phyloP scores from a whole-genome alignment of 2,888 invertebrate species.

The Ectemnius cavifrons region DNA sequence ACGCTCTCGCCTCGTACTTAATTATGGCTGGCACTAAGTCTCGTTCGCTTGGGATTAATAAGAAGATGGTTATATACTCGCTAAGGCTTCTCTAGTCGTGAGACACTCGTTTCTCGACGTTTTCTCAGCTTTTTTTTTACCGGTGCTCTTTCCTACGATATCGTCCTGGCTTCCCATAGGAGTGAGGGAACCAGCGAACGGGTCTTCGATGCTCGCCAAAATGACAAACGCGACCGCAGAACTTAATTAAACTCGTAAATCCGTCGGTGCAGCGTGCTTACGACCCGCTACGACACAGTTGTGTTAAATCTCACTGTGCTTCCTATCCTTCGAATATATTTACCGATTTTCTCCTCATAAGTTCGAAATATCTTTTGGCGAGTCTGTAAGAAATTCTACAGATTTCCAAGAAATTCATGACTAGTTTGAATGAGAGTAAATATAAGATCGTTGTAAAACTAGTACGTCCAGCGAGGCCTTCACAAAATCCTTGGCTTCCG shows the following conservation, averaged over 20 bases:
- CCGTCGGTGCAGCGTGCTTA: conserved; percentile 64
- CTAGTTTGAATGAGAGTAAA: not conserved
- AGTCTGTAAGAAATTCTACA: no score
- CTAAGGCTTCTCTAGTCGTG: no score
- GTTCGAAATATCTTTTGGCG: not conserved
- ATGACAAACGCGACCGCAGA: conserved; percentile 75
- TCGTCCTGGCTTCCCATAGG: conserved; percentile 14
- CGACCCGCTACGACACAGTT: conserved; percentile 35
- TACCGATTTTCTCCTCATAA: not conserved
- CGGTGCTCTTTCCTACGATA: not conserved
- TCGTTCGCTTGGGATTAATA: no score
- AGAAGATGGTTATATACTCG: no score
- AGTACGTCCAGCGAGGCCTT: conserved; percentile 6
- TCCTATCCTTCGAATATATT: not conserved
- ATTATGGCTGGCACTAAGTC: no score
- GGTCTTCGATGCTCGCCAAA: conserved; percentile 70
- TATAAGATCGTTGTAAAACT: not conserved
- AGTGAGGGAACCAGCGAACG: conserved; percentile 57
- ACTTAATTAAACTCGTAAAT: conserved; percentile 77
- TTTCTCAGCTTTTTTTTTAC: no score
- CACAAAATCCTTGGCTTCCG: conserved; percentile 44
- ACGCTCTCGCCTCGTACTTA: no score
- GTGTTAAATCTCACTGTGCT: not conserved
- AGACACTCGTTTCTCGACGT: no score
- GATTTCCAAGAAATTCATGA: not conserved